These are phyloP conservation scores for Drosophila mercatorum DNA, from an alignment of 2,888 invertebrate species.

Conservation along the genomic window DNA sequence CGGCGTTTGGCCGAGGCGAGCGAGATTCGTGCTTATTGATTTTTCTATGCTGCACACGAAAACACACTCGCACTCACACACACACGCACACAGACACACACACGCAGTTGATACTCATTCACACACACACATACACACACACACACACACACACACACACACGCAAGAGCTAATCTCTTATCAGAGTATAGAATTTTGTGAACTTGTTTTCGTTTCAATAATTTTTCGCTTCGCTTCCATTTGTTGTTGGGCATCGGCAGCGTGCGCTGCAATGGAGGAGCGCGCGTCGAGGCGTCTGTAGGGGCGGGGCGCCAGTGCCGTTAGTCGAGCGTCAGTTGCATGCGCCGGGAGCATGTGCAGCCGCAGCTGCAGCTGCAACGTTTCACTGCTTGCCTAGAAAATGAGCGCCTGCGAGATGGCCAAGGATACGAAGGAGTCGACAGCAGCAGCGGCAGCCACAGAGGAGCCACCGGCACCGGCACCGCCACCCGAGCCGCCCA, in stretches of 20 bases:
- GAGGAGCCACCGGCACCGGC: slow-evolving; percentile 1
- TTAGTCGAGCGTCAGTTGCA: slow-evolving; percentile 40
- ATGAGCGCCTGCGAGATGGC: slow-evolving; percentile 64
- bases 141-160: slow-evolving; percentile 1
- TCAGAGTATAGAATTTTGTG: slow-evolving; percentile 57
- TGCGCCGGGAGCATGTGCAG: slow-evolving; percentile 63
- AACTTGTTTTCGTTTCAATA: slow-evolving; percentile 49
- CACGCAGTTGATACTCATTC: slow-evolving; percentile 1
- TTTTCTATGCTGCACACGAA: slow-evolving; percentile 53
- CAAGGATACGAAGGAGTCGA: slow-evolving; percentile 25
- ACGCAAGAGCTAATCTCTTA: slow-evolving; percentile 68
- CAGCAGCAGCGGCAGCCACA: background rate
- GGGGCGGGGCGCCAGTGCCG: slow-evolving; percentile 17
- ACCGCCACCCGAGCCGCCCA: background rate
- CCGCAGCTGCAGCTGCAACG: slow-evolving; percentile 30
- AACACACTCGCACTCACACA: slow-evolving; percentile 15
- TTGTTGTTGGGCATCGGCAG: slow-evolving; percentile 23
- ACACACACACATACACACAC: slow-evolving; percentile 7
- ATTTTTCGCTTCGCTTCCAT: slow-evolving; percentile 13
- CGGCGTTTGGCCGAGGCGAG: slow-evolving; percentile 24
- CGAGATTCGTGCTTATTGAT: slow-evolving; percentile 51
- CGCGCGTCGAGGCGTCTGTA: slow-evolving; percentile 44
- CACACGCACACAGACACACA: slow-evolving; percentile 9
- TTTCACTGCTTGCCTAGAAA: slow-evolving; percentile 35
- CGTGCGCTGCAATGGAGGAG: slow-evolving; percentile 60